Percentiles rank a stretch among this genome's conserved stretches.
These are phyloP conservation scores for Candoia aspera DNA, from an alignment of 2,113 vertebrate species.

Conservation along the genomic window DNA sequence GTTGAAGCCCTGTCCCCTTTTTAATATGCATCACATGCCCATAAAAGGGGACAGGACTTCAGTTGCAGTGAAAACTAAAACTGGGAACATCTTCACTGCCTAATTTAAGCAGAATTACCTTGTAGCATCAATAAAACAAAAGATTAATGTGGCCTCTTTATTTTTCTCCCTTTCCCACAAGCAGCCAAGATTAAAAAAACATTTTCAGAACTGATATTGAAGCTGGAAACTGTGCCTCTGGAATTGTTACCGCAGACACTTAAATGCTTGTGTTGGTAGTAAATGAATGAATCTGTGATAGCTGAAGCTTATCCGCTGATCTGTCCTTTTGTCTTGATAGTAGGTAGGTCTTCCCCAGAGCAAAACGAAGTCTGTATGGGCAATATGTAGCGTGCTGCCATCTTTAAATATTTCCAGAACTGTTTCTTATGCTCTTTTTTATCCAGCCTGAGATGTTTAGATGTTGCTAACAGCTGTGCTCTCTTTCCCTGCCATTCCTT, in stretches of 20 bases:
- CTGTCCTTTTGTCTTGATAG: constrained; percentile 46
- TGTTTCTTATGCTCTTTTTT: constrained; percentile 61
- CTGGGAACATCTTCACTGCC: background rate
- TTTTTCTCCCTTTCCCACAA: constrained; percentile 46
- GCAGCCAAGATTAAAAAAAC: constrained; percentile 52
- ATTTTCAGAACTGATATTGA: constrained; percentile 22
- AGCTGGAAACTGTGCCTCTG: constrained; percentile 31
- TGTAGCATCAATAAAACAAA: constrained; percentile 33
- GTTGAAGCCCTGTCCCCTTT: background rate
- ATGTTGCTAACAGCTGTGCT: constrained; percentile 33
- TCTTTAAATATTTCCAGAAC: constrained; percentile 48
- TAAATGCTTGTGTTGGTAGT: constrained; percentile 13
- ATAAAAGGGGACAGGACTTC: background rate
- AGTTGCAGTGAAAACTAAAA: background rate
- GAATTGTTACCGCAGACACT: background rate
- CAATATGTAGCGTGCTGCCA: constrained; percentile 46
- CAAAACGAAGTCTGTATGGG: constrained; percentile 43
- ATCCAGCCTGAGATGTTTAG: constrained; percentile 45
- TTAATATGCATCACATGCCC: background rate
- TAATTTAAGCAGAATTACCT: constrained; percentile 33
- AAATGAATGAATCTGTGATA: constrained; percentile 46
- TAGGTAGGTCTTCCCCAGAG: constrained; percentile 26
- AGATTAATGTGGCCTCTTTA: background rate
- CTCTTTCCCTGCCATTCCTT: constrained; percentile 41
- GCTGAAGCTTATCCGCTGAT: constrained; percentile 48